A percentile compares a stretch with the other conserved stretches of the same genome.
Conservation (phyloP, 2,113 vertebrate genomes). For the Cochlearius cochlearius region DNA sequence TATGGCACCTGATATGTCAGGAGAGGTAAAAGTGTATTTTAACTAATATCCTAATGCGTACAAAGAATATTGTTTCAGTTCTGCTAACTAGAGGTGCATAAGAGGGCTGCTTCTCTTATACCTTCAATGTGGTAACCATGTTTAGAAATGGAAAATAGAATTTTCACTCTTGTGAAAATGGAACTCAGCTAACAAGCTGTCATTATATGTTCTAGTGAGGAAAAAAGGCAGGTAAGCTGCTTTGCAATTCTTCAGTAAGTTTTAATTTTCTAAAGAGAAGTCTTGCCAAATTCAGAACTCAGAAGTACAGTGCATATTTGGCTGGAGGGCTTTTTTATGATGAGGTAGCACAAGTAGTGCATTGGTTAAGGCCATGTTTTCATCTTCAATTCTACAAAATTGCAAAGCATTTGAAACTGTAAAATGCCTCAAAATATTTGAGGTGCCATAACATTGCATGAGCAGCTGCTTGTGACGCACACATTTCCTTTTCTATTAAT, state of each 20-base stretch:
- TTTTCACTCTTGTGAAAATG: not conserved
- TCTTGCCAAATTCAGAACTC: not conserved
- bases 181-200: not conserved
- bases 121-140: not conserved
- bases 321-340: not conserved
- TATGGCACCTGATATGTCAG: slow-evolving; percentile 97
- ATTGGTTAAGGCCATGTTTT: not conserved
- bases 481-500: not conserved
- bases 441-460: not conserved
- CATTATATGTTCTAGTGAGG: not conserved
- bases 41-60: not conserved
- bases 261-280: not conserved
- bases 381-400: not conserved
- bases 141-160: not conserved
- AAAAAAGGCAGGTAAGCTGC: not conserved
- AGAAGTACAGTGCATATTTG: not conserved
- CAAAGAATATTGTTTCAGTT: not conserved
- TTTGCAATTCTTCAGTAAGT: not conserved
- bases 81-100: not conserved
- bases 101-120: not conserved
- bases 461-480: not conserved
- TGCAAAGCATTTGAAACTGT: not conserved
- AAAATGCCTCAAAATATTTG: not conserved
- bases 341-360: not conserved
- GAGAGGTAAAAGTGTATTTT: slow-evolving; percentile 85